Conservation (phyloP, 2,113 vertebrate genomes). For the Marmota flaviventris region DNA sequence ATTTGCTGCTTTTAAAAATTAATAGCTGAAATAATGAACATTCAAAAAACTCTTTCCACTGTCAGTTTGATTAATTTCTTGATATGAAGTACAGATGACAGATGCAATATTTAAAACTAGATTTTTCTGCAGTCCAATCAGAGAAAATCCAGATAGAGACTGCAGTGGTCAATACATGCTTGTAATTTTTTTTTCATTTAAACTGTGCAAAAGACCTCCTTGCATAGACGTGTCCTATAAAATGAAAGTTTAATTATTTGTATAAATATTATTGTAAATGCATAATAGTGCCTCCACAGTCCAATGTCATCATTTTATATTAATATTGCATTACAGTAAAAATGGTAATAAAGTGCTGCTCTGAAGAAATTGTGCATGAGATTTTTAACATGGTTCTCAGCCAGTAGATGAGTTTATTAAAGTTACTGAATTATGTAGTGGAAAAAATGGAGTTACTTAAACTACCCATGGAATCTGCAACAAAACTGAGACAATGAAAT, state of each 20-base stretch:
- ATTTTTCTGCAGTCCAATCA: constrained; percentile 76
- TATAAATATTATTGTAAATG: constrained; percentile 85
- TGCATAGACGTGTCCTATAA: constrained; percentile 66
- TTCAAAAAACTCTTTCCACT: constrained; percentile 85
- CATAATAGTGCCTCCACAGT: constrained; percentile 60
- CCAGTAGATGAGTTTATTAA: constrained; percentile 76
- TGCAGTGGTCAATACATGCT: neutral
- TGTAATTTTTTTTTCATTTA: constrained; percentile 65
- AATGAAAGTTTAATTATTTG: constrained; percentile 85
- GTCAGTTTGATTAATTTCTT: constrained; percentile 88
- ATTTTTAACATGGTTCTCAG: constrained; percentile 78
- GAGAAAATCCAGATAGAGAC: constrained; percentile 65
- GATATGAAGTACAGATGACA: constrained; percentile 87
- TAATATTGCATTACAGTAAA: constrained; percentile 84
- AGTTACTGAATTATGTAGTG: constrained; percentile 83
- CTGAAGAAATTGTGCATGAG: constrained; percentile 75
- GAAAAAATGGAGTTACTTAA: constrained; percentile 83
- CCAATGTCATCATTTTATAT: constrained; percentile 79
- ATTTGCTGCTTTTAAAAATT: constrained; percentile 91
- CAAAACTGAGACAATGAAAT: constrained; percentile 77
- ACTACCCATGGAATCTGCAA: constrained; percentile 73
- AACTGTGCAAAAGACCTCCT: constrained; percentile 76
- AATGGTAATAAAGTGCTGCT: constrained; percentile 79
- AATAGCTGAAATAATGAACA: constrained; percentile 91
- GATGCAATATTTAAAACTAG: constrained; percentile 83